phyloP scores from a whole-genome alignment of 1,140 invertebrate species.

The Halictus rubicundus region DNA sequence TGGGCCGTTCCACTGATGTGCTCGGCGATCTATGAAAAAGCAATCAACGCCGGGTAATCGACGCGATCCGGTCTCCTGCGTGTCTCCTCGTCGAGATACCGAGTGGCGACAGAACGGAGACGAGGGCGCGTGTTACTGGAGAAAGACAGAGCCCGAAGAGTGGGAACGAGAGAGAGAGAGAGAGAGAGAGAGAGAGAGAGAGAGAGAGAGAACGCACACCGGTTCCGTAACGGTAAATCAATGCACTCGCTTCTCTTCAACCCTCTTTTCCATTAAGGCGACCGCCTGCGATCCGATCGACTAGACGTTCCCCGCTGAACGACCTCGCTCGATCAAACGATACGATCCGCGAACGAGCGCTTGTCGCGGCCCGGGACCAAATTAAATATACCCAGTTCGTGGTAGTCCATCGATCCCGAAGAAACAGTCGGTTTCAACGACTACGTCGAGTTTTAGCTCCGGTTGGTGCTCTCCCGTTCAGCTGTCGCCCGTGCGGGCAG shows the following conservation, averaged over 20 bases:
- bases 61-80: slow-evolving; percentile 8
- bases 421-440: not conserved
- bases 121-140: not conserved
- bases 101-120: not conserved
- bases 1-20: slow-evolving; percentile 13
- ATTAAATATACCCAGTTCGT: not conserved
- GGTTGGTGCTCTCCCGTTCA: too few species aligned
- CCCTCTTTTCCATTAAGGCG: slow-evolving; percentile 38
- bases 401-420: not conserved
- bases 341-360: too few species aligned
- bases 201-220: not conserved
- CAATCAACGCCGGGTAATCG: slow-evolving; percentile 28
- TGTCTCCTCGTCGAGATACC: not conserved
- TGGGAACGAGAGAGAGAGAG: not conserved
- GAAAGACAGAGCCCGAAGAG: not conserved
- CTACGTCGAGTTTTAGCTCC: too few species aligned
- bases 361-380: not conserved
- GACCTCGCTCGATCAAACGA: not conserved
- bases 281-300: slow-evolving; percentile 3
- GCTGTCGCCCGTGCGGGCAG: too few species aligned
- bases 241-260: slow-evolving; percentile 16
- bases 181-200: not conserved
- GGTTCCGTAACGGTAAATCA: slow-evolving; percentile 31
- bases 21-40: slow-evolving; percentile 38
- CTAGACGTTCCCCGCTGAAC: slow-evolving; percentile 27